Conservation (phyloP, 2,113 vertebrate genomes). For the Periophthalmodon schlosseri region DNA sequence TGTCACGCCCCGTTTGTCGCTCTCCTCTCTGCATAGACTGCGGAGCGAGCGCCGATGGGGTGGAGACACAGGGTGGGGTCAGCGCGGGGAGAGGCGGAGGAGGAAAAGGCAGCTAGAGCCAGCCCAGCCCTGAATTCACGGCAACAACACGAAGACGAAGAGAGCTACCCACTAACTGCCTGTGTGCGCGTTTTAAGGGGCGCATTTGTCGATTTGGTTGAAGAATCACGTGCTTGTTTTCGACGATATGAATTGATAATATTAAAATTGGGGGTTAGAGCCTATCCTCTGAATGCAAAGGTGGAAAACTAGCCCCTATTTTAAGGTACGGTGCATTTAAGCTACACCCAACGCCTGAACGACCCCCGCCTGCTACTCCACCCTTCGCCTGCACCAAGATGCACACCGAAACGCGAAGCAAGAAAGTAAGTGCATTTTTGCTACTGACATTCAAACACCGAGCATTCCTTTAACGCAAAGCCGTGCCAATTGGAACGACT, state of each 20-base stretch:
- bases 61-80: conserved; percentile 87
- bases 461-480: neutral
- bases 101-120: conserved; percentile 79
- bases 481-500: neutral
- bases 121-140: conserved; percentile 74
- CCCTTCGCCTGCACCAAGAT: conserved; percentile 73
- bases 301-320: conserved; percentile 47
- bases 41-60: conserved; percentile 79
- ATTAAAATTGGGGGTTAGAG: conserved; percentile 35
- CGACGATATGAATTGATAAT: conserved; percentile 76
- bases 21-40: conserved; percentile 56
- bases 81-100: conserved; percentile 84
- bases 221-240: neutral
- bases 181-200: no score
- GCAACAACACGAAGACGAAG: conserved; percentile 77
- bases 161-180: no score
- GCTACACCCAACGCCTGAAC: conserved; percentile 68
- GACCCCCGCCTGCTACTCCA: conserved; percentile 71
- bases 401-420: conserved; percentile 81
- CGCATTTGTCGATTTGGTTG: no score
- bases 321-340: conserved; percentile 47
- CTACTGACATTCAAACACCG: neutral
- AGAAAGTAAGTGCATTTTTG: conserved; percentile 78
- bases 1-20: conserved; percentile 15
- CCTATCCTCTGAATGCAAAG: conserved; percentile 39